Conservation (phyloP, 2,888 invertebrate species). For the Eumacrocentrus americanus region DNA sequence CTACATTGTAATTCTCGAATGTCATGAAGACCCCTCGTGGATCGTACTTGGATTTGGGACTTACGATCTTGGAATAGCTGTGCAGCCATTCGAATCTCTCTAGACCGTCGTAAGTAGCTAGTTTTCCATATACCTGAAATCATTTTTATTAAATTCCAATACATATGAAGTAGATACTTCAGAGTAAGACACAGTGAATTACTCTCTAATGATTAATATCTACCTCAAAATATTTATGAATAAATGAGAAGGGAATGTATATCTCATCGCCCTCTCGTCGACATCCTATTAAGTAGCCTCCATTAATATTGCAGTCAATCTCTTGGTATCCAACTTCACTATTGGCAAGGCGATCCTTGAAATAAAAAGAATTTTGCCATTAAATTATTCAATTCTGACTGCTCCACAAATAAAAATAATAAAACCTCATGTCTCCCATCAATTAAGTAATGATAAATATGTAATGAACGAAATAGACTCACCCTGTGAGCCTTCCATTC, state of each 20-base stretch:
- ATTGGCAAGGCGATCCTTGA: conserved; percentile 48
- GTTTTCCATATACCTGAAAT: conserved; percentile 80
- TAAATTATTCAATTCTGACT: conserved; percentile 23
- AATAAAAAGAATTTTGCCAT: conserved; percentile 20
- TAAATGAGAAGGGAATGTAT: conserved; percentile 89
- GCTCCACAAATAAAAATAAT: too few species aligned
- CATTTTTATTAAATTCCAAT: conserved; percentile 6
- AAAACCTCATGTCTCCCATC: too few species aligned
- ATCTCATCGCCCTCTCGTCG: conserved; percentile 84
- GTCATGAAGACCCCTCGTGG: conserved; percentile 92
- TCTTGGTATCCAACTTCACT: conserved; percentile 67
- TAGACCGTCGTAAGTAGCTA: conserved; percentile 74
- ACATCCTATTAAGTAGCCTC: conserved; percentile 81
- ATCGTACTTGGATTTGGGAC: conserved; percentile 87
- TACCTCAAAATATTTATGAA: conserved; percentile 93
- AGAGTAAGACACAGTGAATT: not conserved
- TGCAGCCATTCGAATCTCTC: conserved; percentile 94
- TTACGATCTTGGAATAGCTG: conserved; percentile 89
- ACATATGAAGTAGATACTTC: not conserved
- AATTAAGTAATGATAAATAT: not conserved
- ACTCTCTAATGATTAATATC: conserved; percentile 31
- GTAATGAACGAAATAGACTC: conserved; percentile 24
- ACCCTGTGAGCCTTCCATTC: conserved; percentile 57
- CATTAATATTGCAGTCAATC: conserved; percentile 88
- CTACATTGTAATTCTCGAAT: conserved; percentile 98